A percentile compares a stretch with the other conserved stretches of the same genome.
phyloP scores from a whole-genome alignment of 2,797 vertebrate species.

The Taenioides sp. region DNA sequence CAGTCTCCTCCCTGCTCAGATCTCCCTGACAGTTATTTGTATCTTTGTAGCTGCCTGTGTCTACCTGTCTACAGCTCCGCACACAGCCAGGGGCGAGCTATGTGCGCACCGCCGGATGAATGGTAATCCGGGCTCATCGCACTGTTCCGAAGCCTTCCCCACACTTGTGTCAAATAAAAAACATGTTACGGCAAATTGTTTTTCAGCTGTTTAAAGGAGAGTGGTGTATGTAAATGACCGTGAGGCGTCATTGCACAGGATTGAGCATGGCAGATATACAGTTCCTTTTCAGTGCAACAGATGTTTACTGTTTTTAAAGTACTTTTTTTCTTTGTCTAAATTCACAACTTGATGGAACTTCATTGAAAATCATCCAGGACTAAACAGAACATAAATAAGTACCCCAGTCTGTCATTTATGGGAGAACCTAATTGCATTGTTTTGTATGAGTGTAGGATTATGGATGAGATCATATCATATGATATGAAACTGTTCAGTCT shows the following conservation, averaged over 20 bases:
- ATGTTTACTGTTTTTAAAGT: constrained; percentile 6
- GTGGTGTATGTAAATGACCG: constrained; percentile 25
- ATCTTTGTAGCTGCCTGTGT: constrained; percentile 68
- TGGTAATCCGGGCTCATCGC: constrained; percentile 49
- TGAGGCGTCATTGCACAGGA: constrained; percentile 4
- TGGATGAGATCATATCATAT: too few species aligned
- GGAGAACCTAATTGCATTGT: background rate
- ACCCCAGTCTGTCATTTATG: background rate
- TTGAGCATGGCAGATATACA: background rate
- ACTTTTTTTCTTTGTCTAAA: background rate
- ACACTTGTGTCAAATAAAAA: constrained; percentile 26
- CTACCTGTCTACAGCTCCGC: constrained; percentile 70
- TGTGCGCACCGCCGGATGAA: constrained; percentile 54
- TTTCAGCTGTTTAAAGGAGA: constrained; percentile 31
- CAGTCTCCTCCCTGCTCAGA: constrained; percentile 58
- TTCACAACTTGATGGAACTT: background rate
- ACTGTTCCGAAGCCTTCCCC: constrained; percentile 32
- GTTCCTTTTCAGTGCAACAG: constrained; percentile 19
- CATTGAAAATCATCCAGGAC: constrained; percentile 8
- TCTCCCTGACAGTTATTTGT: constrained; percentile 75
- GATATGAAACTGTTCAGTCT: too few species aligned
- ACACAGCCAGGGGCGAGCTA: constrained; percentile 71
- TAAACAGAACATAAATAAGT: constrained; percentile 6
- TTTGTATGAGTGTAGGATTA: too few species aligned
- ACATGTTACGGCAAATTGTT: constrained; percentile 23